Percentiles rank a stretch among this genome's conserved stretches.
phyloP scores from a whole-genome alignment of 2,888 invertebrate species.

The Xylota sylvarum region DNA sequence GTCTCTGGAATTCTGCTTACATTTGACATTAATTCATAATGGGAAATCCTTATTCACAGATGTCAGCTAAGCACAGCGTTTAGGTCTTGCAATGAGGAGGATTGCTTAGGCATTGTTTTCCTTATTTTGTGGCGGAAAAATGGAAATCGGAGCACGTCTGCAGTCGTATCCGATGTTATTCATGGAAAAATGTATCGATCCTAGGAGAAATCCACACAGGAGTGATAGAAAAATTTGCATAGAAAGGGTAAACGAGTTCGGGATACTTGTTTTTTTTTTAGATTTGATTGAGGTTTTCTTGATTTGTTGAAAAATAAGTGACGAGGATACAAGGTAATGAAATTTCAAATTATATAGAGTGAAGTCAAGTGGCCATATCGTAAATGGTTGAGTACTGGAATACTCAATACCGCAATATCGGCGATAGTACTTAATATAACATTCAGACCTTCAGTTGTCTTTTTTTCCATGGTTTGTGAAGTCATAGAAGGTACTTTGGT shows the following conservation, averaged over 20 bases:
- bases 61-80: conserved; percentile 49
- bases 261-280: not conserved
- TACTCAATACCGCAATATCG: too few relatives aligned
- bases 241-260: not conserved
- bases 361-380: too few relatives aligned
- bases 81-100: conserved; percentile 10
- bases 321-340: not conserved
- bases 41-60: conserved; percentile 65
- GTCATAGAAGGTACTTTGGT: too few relatives aligned
- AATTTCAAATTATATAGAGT: too few relatives aligned
- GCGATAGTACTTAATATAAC: too few relatives aligned
- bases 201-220: not conserved
- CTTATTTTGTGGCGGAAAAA: conserved; percentile 1
- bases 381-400: too few relatives aligned
- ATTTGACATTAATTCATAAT: conserved; percentile 68
- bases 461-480: too few relatives aligned
- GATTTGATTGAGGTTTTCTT: not conserved
- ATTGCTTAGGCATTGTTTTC: not conserved
- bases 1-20: conserved; percentile 44
- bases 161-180: conserved; percentile 48
- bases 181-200: conserved; percentile 1
- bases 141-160: conserved; percentile 30
- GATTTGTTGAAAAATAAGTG: not conserved
- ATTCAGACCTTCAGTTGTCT: too few relatives aligned
- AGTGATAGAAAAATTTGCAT: not conserved